Evolutionary conservation across 1,140 invertebrate genomes (phyloP).

Genomic region (Diuraphis noxia): DNA sequence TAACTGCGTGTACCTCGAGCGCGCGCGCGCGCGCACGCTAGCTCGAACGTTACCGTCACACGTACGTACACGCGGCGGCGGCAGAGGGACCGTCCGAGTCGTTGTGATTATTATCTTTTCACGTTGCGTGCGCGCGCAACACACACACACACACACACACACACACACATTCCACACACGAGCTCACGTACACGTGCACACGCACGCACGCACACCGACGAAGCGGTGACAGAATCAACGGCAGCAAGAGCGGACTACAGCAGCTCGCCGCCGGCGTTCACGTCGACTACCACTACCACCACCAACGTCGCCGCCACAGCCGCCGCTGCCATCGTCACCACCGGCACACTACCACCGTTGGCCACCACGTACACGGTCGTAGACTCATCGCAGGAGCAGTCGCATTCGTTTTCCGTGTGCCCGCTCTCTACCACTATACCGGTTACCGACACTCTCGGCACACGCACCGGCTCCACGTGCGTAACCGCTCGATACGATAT

Average conservation of each 20-base stretch:
- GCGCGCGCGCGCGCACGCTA: not conserved
- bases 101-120: constrained; percentile 19
- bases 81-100: not conserved
- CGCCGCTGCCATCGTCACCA: not conserved
- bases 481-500: not conserved
- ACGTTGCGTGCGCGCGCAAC: not conserved
- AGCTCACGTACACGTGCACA: not conserved
- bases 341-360: not conserved
- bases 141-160: not conserved
- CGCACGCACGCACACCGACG: not conserved
- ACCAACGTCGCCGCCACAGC: not conserved
- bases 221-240: constrained; percentile 9
- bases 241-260: not conserved
- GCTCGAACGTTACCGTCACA: not conserved
- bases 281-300: not conserved
- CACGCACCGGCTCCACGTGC: not conserved
- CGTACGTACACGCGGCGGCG: not conserved
- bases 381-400: not conserved
- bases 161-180: not conserved
- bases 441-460: not conserved
- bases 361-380: not conserved
- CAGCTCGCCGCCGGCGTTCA: constrained; percentile 18
- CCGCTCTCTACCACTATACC: not conserved
- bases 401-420: not conserved
- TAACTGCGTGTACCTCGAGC: not conserved